Conservation (phyloP, 2,113 vertebrate genomes). For the Nesoenas mayeri region DNA sequence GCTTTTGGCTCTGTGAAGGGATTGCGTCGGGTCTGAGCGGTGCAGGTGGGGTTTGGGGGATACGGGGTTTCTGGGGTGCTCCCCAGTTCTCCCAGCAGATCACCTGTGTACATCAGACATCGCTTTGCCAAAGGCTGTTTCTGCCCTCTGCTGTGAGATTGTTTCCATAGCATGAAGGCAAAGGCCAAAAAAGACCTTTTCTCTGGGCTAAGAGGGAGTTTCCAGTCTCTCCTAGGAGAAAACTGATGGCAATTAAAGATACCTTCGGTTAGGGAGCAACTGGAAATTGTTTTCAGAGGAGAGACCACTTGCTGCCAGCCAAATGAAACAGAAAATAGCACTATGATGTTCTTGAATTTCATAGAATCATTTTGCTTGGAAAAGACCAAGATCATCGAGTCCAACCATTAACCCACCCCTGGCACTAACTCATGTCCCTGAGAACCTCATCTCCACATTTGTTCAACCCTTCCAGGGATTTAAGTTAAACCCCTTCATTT, state of each 20-base stretch:
- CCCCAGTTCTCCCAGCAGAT: neutral
- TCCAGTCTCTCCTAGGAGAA: neutral
- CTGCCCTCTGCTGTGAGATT: neutral
- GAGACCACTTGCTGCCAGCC: neutral
- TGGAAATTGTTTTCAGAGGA: neutral
- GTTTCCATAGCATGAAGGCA: neutral
- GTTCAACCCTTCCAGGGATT: too few relatives aligned
- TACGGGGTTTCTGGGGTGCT: neutral
- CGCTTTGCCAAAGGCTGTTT: neutral
- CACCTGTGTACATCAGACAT: neutral
- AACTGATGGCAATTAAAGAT: neutral
- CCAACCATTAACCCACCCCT: too few relatives aligned
- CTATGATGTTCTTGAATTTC: neutral
- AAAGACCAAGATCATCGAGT: too few relatives aligned
- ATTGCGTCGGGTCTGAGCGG: neutral
- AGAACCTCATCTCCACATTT: too few relatives aligned
- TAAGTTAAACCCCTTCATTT: neutral
- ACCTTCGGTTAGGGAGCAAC: neutral
- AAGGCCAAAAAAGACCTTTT: neutral
- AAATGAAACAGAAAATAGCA: neutral
- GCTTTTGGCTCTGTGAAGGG: neutral
- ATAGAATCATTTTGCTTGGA: too few relatives aligned
- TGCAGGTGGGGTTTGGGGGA: neutral
- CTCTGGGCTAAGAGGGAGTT: neutral
- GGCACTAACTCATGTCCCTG: too few relatives aligned